These are phyloP conservation scores for Liodrosophila aerea DNA, from an alignment of 2,888 invertebrate genomes.

Conservation along the genomic window DNA sequence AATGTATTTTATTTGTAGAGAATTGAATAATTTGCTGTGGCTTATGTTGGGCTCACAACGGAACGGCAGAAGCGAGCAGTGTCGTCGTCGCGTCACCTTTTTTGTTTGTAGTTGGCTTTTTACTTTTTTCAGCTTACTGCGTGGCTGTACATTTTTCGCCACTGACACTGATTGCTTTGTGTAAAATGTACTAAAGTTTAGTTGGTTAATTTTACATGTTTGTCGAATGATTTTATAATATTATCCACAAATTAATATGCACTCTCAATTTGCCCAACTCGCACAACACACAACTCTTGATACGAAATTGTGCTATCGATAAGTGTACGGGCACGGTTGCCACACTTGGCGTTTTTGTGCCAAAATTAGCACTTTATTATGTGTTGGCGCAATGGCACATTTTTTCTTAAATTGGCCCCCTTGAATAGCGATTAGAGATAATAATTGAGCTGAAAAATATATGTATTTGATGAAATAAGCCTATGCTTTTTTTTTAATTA, in stretches of 20 bases:
- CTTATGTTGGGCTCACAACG: too few species aligned
- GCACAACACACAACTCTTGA: slow-evolving; percentile 44
- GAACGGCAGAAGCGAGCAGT: slow-evolving; percentile 37
- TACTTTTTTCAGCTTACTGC: slow-evolving; percentile 33
- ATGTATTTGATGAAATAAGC: too few species aligned
- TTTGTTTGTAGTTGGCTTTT: slow-evolving; percentile 36
- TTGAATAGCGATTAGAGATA: too few species aligned
- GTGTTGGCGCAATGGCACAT: too few species aligned
- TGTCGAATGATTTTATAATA: slow-evolving; percentile 58
- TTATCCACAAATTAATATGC: slow-evolving; percentile 54
- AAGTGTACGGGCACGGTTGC: slow-evolving; percentile 15
- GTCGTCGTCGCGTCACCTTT: slow-evolving; percentile 63
- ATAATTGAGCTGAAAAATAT: too few species aligned
- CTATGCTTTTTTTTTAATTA: too few species aligned
- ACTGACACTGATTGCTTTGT: slow-evolving; percentile 12
- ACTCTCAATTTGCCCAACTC: slow-evolving; percentile 36
- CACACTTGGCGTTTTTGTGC: too few species aligned
- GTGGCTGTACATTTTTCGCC: slow-evolving; percentile 20
- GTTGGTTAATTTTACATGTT: slow-evolving; percentile 43
- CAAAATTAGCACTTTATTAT: too few species aligned
- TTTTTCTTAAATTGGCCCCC: too few species aligned
- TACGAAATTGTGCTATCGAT: slow-evolving; percentile 40
- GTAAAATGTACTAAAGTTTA: slow-evolving; percentile 12
- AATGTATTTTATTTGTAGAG: slow-evolving; percentile 41
- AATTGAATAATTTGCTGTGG: slow-evolving; percentile 34